Percentiles rank a stretch among this genome's conserved stretches.
Evolutionary conservation across 2,797 vertebrate genomes (phyloP).

Genomic region (Cryptoblepharus egeriae): DNA sequence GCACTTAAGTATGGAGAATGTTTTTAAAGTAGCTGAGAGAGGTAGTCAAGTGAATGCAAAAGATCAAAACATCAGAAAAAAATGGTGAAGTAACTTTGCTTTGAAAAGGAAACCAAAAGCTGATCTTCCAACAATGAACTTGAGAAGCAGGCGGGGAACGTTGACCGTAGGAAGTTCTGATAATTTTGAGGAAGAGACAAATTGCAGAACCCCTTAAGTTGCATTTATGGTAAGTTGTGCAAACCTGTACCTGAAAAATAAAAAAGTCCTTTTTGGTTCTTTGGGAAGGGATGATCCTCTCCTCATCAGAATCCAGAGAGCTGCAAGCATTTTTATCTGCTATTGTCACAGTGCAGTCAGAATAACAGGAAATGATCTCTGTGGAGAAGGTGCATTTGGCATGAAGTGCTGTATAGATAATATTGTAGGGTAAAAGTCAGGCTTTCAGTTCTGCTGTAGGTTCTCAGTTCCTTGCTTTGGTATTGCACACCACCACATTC

Average conservation of each 20-base stretch:
- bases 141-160: background rate
- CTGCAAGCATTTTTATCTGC: slow-evolving; percentile 42
- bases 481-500: background rate
- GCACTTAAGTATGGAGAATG: background rate
- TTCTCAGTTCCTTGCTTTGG: background rate
- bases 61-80: background rate
- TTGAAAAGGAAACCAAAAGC: background rate
- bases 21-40: background rate
- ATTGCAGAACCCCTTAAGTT: too few species aligned
- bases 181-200: too few species aligned
- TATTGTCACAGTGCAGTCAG: background rate
- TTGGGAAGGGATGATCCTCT: background rate
- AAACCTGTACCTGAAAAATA: background rate
- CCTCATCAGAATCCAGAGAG: slow-evolving; percentile 55
- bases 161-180: background rate
- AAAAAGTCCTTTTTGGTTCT: background rate
- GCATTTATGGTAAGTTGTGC: background rate
- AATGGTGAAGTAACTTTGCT: background rate
- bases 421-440: background rate
- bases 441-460: background rate
- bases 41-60: background rate
- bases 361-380: background rate
- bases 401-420: background rate
- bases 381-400: background rate
- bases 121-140: background rate